phyloP scores from a whole-genome alignment of 2,888 invertebrate genomes.

The Prosapia bicincta region DNA sequence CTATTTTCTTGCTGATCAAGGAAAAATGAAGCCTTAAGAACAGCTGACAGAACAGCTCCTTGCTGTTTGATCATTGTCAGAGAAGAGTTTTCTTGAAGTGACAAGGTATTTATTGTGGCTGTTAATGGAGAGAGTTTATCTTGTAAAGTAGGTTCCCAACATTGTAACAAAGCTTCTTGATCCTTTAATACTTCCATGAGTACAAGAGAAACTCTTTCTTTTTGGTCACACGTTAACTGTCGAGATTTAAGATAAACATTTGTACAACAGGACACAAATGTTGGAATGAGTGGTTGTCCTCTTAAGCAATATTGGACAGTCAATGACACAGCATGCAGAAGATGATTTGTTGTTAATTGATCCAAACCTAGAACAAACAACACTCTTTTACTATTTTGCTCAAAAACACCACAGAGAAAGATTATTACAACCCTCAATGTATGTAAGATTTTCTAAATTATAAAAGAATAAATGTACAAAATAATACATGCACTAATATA shows the following conservation, averaged over 20 bases:
- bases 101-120: slow-evolving; percentile 46
- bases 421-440: neutral
- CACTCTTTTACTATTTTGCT: too few species aligned
- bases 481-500: slow-evolving; percentile 20
- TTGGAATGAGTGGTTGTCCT: slow-evolving; percentile 52
- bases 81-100: slow-evolving; percentile 52
- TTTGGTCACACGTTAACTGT: slow-evolving; percentile 47
- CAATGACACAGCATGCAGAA: slow-evolving; percentile 62
- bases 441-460: neutral
- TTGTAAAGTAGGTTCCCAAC: neutral
- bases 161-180: slow-evolving; percentile 42
- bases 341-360: slow-evolving; percentile 58
- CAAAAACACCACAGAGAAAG: too few species aligned
- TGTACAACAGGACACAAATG: slow-evolving; percentile 56
- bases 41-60: slow-evolving; percentile 31
- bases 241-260: slow-evolving; percentile 64
- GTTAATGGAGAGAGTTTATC: slow-evolving; percentile 42
- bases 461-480: slow-evolving; percentile 7
- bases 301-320: slow-evolving; percentile 61
- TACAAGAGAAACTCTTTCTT: slow-evolving; percentile 50
- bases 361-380: slow-evolving; percentile 52
- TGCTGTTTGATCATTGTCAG: slow-evolving; percentile 56
- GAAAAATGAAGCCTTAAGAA: neutral
- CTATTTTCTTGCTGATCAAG: neutral
- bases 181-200: slow-evolving; percentile 51